Base-by-base conservation (phyloP, 2,888 invertebrate species). In the Myopa tessellatipennis region DNA sequence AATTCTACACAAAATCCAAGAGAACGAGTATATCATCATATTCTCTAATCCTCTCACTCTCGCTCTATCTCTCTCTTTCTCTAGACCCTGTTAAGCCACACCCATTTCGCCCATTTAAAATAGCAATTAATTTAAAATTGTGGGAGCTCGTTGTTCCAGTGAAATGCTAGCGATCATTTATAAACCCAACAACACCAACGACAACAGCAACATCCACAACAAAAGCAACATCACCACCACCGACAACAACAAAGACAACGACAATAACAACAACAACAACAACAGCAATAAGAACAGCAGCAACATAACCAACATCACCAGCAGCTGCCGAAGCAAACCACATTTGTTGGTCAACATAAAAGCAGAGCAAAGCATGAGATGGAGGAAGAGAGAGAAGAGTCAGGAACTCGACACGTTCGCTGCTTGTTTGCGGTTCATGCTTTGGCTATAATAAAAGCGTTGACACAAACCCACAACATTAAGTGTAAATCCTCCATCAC, bases 251-350 rank as follows among this genome's bases (percentile, higher is more conserved):
- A n/a, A 58, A 6, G 14, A 52, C 8, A 10, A 52, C 52, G 14
- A 74, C 77, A 79, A 76, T 68, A 78, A 74, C 77, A 77, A 34
- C 45, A 34, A n/a, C 75, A 68, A 69, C 40, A 75, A 68, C 40
- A 68, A 68, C 67, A 65, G 55, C 60, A 76, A 60, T 26, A 71
- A 61, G 36, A 79, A 69, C 40, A 61, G 68, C 55, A 74, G 60
- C 45, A 77, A 58, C 7, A 38, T 67, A 52, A 65, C 36, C n/a
- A 69, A 36, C 50, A 61, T n/a, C 26, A 52, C 38, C 36, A 38
- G 36, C 67, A 55, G 34, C 14, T 55, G 34, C 50, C 26, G 55
- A 10, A 38, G 63, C 52, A 74, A 26, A 36, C 65, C 34, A 61
- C 38, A 63, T 73, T 73, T 63, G 26, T 63, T 73, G 60, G 60